These are phyloP conservation scores for Metalampra italica DNA, from an alignment of 2,888 invertebrate species.

Conservation along the genomic window DNA sequence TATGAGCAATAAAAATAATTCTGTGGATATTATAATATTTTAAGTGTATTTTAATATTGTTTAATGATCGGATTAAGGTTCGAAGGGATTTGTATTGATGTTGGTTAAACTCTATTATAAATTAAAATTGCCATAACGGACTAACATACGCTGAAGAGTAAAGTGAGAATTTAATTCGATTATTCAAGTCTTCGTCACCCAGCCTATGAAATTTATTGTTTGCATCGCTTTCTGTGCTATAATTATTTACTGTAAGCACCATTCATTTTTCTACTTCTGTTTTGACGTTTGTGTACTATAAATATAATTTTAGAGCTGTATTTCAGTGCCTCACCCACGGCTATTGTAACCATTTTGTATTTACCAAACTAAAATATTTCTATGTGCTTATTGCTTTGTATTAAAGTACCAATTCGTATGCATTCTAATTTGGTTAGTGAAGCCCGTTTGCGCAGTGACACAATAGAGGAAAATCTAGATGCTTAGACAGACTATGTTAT, in stretches of 20 bases:
- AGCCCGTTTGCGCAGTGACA: background rate
- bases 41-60: too few relatives aligned
- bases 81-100: too few relatives aligned
- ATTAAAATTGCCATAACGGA: too few relatives aligned
- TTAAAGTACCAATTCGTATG: background rate
- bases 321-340: background rate
- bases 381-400: background rate
- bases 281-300: constrained; percentile 2
- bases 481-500: too few relatives aligned
- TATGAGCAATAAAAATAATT: background rate
- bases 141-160: too few relatives aligned
- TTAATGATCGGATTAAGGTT: too few relatives aligned
- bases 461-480: constrained; percentile 1
- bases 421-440: background rate
- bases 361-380: background rate
- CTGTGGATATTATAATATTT: too few relatives aligned
- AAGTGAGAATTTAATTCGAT: too few relatives aligned
- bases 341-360: background rate
- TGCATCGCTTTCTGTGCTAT: background rate
- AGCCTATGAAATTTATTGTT: background rate
- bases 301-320: background rate
- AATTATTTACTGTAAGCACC: too few relatives aligned
- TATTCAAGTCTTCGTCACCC: background rate
- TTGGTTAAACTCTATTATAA: too few relatives aligned
- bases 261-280: background rate